Base-by-base conservation (phyloP, 2,797 vertebrate species). In the Urocyon cinereoargenteus region DNA sequence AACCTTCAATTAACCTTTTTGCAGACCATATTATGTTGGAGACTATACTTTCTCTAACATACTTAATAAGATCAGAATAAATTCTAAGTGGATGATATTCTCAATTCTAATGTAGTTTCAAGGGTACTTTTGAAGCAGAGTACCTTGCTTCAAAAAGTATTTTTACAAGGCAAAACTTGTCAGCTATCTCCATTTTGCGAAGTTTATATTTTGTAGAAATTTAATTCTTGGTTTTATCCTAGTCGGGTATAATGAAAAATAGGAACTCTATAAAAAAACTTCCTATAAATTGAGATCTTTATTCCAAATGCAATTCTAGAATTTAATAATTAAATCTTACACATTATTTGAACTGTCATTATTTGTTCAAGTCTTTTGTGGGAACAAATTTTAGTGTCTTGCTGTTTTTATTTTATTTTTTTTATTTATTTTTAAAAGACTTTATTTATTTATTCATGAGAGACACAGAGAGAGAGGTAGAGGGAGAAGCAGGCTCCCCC, bases 81-180 rank as follows among this genome's bases (percentile, higher is more conserved):
- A 34, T 82, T 70, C 34, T 82, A 78, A 83, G 40, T 72, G 49
- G 34, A 45, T n/a, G 40, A 24, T 61, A 40, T 13, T 96, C 36
- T 84, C 64, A 64, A 49, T 79, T 97, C 72, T 89, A 82, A 66
- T 11, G 40, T 85, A 61, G 82, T 90, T 90, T 90, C 31, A 92
- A 66, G 61, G 49, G 15, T 77, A 57, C 26, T 36, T 94, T 90
- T 45, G 19, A 64, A 36, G 86, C 28, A n/a, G 70, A 79, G 15
- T 53, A 57, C 59, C n/a, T 90, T 94, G 86, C 31, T 82, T 78
- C 16, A 62, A 57, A 70, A 83, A 64, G 0, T 86, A 57, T 59
- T 78, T 86, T 97, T 83, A 64, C 18, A 77, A 87, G n/a, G 59
- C 21, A 62, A 66, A 75, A 9, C 21, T 93, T 96, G 51, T 59